A percentile compares a stretch with the other conserved stretches of the same genome.
These are phyloP conservation scores for Dendroctonus ponderosae DNA, from an alignment of 1,140 invertebrate genomes.

Conservation along the genomic window DNA sequence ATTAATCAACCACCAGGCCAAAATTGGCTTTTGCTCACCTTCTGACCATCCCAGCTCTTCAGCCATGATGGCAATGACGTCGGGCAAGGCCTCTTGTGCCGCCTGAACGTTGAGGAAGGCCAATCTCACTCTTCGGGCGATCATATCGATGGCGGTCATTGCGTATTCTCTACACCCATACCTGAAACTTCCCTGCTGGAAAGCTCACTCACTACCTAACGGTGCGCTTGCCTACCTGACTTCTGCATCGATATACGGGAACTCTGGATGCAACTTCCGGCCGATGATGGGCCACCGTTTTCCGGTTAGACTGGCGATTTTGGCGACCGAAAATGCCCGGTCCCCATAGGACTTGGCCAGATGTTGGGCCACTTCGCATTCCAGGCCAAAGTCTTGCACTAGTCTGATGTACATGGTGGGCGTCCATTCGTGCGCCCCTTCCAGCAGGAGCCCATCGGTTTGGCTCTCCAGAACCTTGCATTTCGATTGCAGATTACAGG, in stretches of 20 bases:
- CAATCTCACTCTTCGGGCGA: slow-evolving; percentile 87
- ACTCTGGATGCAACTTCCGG: slow-evolving; percentile 93
- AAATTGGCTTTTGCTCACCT: slow-evolving; percentile 49
- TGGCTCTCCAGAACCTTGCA: slow-evolving; percentile 69
- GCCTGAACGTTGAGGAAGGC: slow-evolving; percentile 97
- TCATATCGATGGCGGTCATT: slow-evolving; percentile 93
- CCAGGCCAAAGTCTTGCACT: slow-evolving; percentile 88
- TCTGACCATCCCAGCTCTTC: slow-evolving; percentile 93
- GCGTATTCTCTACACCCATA: slow-evolving; percentile 97
- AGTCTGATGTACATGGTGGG: slow-evolving; percentile 97
- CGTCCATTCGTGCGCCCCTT: slow-evolving; percentile 95
- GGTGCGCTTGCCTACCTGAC: slow-evolving; percentile 20
- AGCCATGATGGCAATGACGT: slow-evolving; percentile 93
- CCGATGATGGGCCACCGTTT: slow-evolving; percentile 97
- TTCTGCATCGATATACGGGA: slow-evolving; percentile 98
- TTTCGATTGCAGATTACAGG: slow-evolving; percentile 68
- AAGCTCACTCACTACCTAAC: background rate
- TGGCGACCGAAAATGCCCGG: slow-evolving; percentile 94
- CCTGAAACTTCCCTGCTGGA: slow-evolving; percentile 52
- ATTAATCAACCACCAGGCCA: no score
- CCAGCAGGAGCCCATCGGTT: slow-evolving; percentile 87
- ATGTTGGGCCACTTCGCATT: slow-evolving; percentile 93
- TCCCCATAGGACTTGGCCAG: slow-evolving; percentile 96
- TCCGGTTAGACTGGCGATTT: slow-evolving; percentile 89
- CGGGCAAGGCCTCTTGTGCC: slow-evolving; percentile 90